Evolutionary conservation across 2,888 invertebrate genomes (phyloP).

Genomic region (Drosophila limbata): DNA sequence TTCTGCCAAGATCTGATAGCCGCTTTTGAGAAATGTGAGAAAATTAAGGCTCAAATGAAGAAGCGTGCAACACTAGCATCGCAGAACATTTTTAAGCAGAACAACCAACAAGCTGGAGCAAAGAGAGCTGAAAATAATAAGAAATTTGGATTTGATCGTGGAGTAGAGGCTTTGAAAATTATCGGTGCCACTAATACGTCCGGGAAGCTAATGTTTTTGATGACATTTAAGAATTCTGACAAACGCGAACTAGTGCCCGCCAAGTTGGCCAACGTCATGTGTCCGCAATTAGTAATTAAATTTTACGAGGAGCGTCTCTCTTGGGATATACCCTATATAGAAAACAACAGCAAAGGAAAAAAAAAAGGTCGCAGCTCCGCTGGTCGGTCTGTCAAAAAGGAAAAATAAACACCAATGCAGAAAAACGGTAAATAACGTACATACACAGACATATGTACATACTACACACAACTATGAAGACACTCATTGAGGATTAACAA

Average conservation of each 20-base stretch:
- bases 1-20: slow-evolving; percentile 95
- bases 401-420: slow-evolving; percentile 1
- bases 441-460: not conserved
- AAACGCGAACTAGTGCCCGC: slow-evolving; percentile 95
- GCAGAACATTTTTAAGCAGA: slow-evolving; percentile 62
- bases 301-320: slow-evolving; percentile 97
- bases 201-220: slow-evolving; percentile 95
- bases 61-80: slow-evolving; percentile 83
- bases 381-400: not conserved
- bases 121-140: slow-evolving; percentile 39
- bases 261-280: slow-evolving; percentile 92
- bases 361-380: not conserved
- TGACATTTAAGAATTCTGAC: slow-evolving; percentile 96
- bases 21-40: slow-evolving; percentile 93
- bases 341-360: not conserved
- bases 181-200: slow-evolving; percentile 95
- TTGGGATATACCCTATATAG: not conserved
- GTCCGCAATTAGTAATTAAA: slow-evolving; percentile 95
- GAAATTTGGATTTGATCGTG: slow-evolving; percentile 90
- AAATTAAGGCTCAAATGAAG: slow-evolving; percentile 85
- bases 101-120: not conserved
- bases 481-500: not conserved
- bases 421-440: slow-evolving; percentile 16
- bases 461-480: not conserved
- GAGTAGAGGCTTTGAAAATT: slow-evolving; percentile 93